A percentile compares a stretch with the other conserved stretches of the same genome.
Evolutionary conservation across 2,797 vertebrate species (phyloP).

Genomic region (Leptatherina wallacei): DNA sequence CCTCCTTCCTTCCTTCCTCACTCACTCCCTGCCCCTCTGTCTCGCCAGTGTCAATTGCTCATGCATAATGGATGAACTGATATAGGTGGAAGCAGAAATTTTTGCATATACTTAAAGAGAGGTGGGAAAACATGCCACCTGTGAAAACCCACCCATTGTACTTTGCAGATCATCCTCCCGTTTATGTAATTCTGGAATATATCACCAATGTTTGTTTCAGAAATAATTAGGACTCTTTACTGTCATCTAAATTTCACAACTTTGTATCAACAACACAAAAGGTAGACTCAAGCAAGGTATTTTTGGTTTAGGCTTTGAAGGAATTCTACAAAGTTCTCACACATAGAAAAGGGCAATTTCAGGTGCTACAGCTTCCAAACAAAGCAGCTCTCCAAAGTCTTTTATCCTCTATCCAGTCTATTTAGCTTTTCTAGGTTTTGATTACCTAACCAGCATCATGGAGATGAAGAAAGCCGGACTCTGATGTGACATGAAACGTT

Average conservation of each 20-base stretch:
- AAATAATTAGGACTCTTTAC: not conserved
- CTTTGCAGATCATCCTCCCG: constrained; percentile 1
- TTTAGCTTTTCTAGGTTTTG: not conserved
- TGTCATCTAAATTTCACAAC: not conserved
- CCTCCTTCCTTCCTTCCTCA: not conserved
- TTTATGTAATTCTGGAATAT: constrained; percentile 2
- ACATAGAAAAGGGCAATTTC: not conserved
- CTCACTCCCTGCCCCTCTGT: not conserved
- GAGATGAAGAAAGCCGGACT: not conserved
- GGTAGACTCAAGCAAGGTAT: not conserved
- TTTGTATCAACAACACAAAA: not conserved
- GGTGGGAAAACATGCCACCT: constrained; percentile 18
- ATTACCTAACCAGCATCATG: not conserved
- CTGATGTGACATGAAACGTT: not conserved
- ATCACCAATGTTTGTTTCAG: constrained; percentile 16
- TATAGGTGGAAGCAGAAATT: constrained; percentile 34
- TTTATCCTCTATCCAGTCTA: not conserved
- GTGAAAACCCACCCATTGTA: constrained; percentile 1
- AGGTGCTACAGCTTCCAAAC: not conserved
- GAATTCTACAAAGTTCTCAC: not conserved
- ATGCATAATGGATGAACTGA: constrained; percentile 71
- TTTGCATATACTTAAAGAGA: constrained; percentile 27
- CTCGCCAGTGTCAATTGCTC: constrained; percentile 63
- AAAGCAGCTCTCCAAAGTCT: not conserved
- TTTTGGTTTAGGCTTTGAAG: not conserved